These are phyloP conservation scores for Psix sp. DNA, from an alignment of 1,140 invertebrate genomes.

Conservation along the genomic window DNA sequence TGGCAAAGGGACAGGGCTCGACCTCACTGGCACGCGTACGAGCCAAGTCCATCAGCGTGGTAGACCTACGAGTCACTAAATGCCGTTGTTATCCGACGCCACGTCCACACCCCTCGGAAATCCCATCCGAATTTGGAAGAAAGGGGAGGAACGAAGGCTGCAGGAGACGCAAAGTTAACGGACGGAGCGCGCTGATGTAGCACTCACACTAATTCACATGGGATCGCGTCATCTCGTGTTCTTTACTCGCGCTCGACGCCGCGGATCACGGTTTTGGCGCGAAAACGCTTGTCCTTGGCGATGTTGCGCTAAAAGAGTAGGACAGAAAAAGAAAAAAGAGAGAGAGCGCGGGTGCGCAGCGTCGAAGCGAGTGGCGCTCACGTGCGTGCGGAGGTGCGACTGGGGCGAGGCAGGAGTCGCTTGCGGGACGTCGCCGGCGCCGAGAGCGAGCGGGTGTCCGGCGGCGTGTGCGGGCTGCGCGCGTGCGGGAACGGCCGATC, in stretches of 20 bases:
- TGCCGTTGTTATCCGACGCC: slow-evolving; percentile 23
- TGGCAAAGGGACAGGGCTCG: not conserved
- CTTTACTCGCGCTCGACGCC: not conserved
- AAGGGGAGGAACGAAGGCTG: slow-evolving; percentile 42
- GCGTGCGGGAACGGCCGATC: slow-evolving; percentile 10
- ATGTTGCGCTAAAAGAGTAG: slow-evolving; percentile 5
- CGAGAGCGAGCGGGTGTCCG: slow-evolving; percentile 12
- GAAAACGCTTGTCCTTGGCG: slow-evolving; percentile 14
- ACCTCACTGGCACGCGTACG: slow-evolving; percentile 10
- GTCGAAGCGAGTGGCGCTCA: slow-evolving; percentile 29
- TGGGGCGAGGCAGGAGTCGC: slow-evolving; percentile 32
- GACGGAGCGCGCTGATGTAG: no score
- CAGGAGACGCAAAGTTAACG: no score
- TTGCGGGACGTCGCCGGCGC: slow-evolving; percentile 27
- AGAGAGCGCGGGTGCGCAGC: slow-evolving; percentile 23
- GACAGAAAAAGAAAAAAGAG: slow-evolving; percentile 6
- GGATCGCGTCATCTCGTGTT: no score
- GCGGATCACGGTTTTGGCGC: slow-evolving; percentile 16
- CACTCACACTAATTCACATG: no score
- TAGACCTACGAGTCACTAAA: slow-evolving; percentile 11
- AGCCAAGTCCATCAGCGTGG: slow-evolving; percentile 8
- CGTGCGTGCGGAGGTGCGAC: slow-evolving; percentile 34
- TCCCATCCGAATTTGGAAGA: slow-evolving; percentile 45
- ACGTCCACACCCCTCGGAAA: slow-evolving; percentile 46
- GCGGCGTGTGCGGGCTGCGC: slow-evolving; percentile 10